These are phyloP conservation scores for Phalangium opilio DNA, from an alignment of 2,888 invertebrate species.

Conservation along the genomic window DNA sequence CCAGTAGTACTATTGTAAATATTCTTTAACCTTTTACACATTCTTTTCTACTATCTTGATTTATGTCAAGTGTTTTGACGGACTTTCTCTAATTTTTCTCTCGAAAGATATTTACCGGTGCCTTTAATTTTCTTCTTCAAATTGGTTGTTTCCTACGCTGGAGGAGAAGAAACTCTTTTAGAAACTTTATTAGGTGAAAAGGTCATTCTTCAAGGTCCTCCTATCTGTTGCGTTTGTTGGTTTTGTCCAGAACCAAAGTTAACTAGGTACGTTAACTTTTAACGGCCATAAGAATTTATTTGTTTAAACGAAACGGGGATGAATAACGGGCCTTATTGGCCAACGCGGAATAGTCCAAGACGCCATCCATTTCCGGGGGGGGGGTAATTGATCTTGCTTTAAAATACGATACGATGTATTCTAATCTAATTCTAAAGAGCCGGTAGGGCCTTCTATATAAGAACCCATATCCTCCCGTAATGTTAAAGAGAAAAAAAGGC, in stretches of 20 bases:
- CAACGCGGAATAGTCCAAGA: too few species aligned
- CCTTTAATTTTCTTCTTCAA: conserved; percentile 20
- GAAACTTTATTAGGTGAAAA: conserved; percentile 15
- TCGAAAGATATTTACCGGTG: conserved; percentile 17
- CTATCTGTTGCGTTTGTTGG: conserved; percentile 19
- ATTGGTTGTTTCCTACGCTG: conserved; percentile 19
- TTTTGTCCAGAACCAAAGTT: conserved; percentile 19
- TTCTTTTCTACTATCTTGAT: not conserved
- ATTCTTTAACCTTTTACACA: not conserved
- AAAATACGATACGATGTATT: too few species aligned
- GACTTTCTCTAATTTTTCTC: not conserved
- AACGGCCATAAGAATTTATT: not conserved
- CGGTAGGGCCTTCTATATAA: too few species aligned
- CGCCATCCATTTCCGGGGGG: too few species aligned
- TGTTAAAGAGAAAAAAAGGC: too few species aligned
- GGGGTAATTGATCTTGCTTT: too few species aligned
- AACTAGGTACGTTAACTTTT: conserved; percentile 14
- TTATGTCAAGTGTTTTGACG: not conserved
- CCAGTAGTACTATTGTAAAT: conserved; percentile 14
- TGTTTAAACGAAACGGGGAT: too few species aligned
- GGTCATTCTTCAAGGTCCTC: conserved; percentile 19
- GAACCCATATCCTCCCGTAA: too few species aligned
- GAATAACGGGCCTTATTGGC: too few species aligned
- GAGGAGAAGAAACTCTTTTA: conserved; percentile 17
- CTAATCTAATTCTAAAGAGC: too few species aligned